Evolutionary conservation across 2,113 vertebrate species (phyloP), one percentile per base, ranked within the genome.

Genomic region (Poecile atricapillus): DNA sequence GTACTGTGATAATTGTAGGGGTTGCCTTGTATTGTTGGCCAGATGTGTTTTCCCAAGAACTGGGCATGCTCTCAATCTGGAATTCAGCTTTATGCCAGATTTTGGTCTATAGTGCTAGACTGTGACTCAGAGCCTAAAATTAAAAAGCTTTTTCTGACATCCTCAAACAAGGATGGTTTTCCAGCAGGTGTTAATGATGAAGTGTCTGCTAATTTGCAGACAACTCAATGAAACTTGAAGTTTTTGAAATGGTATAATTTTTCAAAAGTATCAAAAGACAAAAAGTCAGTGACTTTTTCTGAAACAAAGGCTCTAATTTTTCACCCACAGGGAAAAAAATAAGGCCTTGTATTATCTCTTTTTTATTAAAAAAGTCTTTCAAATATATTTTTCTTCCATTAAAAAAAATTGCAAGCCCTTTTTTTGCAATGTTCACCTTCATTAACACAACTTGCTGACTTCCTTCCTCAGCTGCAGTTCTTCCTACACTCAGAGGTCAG

Each of bases 401-500:
- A 39, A 83, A 41, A 69, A 87, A 71, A 14, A 20, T 33, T 39
- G 10, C 37, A 78, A 55, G 50, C 30, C 10, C 33, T 41, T 91
- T 80, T 84, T 91, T 77, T 81, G 11, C 56, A n/a, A 4, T 52
- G n/a, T 88, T 93, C 83, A 94, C 76, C 90, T 96, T 95, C 93
- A 86, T 94, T 90, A 93, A 62, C 79, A 64, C 64, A 78, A 92
- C 55, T 95, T 90, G 88, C 93, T 97, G 88, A 94, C 92, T 93
- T 94, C 91, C 96, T 97, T 97, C 95, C 96, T 96, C 94, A 95
- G 92, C 93, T 93, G 86, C 87, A 91, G 87, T 70, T 86, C 93
- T 95, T 95, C 91, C 91, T 96, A 89, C 82, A 95, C 84, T 90
- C 82, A 92, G 91, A 70, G 95, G 91, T 97, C 95, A 95, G 82